Conservation (phyloP, 2,888 invertebrate genomes). For the Diplazon laetatorius region DNA sequence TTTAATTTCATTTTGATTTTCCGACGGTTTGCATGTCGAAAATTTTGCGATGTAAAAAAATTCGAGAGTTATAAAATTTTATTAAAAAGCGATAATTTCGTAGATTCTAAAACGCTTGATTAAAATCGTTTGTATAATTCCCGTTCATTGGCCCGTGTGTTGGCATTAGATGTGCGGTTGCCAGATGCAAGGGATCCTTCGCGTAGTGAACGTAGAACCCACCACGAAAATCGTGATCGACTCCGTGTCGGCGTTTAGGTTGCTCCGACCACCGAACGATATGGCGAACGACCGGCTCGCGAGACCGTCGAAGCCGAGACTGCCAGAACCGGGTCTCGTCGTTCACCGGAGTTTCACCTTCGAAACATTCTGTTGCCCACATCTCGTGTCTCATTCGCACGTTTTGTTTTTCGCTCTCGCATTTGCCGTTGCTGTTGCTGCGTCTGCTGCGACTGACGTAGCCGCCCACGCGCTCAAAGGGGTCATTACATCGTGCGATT, state of each 20-base stretch:
- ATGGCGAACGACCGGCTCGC: conserved; percentile 31
- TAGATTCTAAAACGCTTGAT: too few relatives aligned
- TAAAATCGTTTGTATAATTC: conserved; percentile 1
- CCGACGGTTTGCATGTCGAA: too few relatives aligned
- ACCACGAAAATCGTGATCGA: conserved; percentile 30
- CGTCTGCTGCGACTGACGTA: conserved; percentile 9
- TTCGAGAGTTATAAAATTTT: too few relatives aligned
- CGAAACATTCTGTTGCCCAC: conserved; percentile 12
- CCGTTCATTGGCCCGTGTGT: conserved; percentile 3
- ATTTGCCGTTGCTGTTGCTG: conserved; percentile 4
- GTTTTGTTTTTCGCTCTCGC: conserved; percentile 19
- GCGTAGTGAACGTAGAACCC: conserved; percentile 2
- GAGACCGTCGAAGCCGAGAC: conserved; percentile 20
- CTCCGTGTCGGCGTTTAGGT: conserved; percentile 33
- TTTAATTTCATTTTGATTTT: too few relatives aligned
- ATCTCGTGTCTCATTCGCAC: not conserved
- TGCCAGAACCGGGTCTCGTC: conserved; percentile 27
- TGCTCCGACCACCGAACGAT: conserved; percentile 19
- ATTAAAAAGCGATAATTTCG: too few relatives aligned
- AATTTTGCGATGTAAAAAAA: too few relatives aligned
- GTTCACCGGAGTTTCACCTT: conserved; percentile 47
- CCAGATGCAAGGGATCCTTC: conserved; percentile 9
- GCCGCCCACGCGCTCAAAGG: conserved; percentile 41
- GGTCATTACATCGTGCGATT: too few relatives aligned
- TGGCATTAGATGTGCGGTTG: conserved; percentile 36